These are phyloP conservation scores for Drosophila aff. DNA, from an alignment of 1,140 invertebrate genomes.

Conservation along the genomic window DNA sequence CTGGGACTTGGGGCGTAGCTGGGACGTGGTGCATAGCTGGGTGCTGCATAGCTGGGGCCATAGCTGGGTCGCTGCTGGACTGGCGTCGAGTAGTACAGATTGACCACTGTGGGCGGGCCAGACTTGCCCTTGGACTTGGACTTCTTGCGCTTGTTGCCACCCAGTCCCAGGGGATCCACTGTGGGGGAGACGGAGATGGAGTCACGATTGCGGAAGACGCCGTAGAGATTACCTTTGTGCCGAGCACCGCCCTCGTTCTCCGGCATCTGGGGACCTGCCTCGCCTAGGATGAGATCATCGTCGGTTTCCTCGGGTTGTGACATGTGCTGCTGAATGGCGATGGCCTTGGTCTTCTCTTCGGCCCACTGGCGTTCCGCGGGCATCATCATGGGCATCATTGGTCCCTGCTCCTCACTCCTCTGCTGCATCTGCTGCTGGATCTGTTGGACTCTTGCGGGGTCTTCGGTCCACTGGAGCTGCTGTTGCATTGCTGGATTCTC, in stretches of 20 bases:
- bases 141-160: slow-evolving; percentile 62
- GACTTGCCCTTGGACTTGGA: slow-evolving; percentile 27
- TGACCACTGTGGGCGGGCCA: slow-evolving; percentile 45
- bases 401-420: slow-evolving; percentile 5
- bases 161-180: slow-evolving; percentile 54
- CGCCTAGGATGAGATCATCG: slow-evolving; percentile 43
- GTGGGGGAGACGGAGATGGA: slow-evolving; percentile 22
- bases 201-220: slow-evolving; percentile 58
- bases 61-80: slow-evolving; percentile 21
- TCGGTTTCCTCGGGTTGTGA: slow-evolving; percentile 6
- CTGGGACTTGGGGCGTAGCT: slow-evolving; percentile 1
- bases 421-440: slow-evolving; percentile 23
- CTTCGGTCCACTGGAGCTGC: slow-evolving; percentile 19
- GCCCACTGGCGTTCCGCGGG: slow-evolving; percentile 17
- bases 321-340: neutral
- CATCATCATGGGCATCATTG: slow-evolving; percentile 14
- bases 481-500: slow-evolving; percentile 1
- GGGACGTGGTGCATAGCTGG: neutral
- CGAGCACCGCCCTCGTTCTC: slow-evolving; percentile 50
- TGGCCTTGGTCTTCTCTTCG: slow-evolving; percentile 12
- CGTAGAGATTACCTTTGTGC: slow-evolving; percentile 82
- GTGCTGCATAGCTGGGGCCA: neutral
- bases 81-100: slow-evolving; percentile 55
- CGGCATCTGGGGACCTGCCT: slow-evolving; percentile 68
- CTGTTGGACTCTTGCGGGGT: slow-evolving; percentile 1